Evolutionary conservation across 35 echinoderm and acorn worm genomes (phyloP).

Genomic region (Nesometra sesokonis): DNA sequence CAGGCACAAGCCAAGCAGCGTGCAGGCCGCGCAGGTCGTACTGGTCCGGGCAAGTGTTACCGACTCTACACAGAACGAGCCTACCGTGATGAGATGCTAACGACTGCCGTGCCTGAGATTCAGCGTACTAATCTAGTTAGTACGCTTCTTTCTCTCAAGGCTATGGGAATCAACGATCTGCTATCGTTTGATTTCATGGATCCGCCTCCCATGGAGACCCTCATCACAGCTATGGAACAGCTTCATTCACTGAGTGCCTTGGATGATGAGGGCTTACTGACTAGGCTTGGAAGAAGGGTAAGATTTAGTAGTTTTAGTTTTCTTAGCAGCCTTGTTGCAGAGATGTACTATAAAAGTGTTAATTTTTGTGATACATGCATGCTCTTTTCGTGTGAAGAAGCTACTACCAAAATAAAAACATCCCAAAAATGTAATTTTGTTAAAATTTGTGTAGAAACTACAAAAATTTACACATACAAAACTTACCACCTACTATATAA

Average conservation of each 20-base stretch:
- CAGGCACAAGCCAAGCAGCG: conserved; percentile 96
- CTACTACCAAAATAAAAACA: no score
- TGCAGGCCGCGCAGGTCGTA: conserved; percentile 69
- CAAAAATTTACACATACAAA: no score
- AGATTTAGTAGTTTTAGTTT: background rate
- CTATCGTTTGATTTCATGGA: conserved; percentile 99
- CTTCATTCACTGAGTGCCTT: conserved; percentile 90
- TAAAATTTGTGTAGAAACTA: no score
- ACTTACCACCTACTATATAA: no score
- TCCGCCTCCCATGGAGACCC: conserved; percentile 87
- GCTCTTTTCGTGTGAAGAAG: no score
- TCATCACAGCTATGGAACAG: conserved; percentile 99
- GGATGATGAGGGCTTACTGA: conserved; percentile 93
- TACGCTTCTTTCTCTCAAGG: conserved; percentile 74
- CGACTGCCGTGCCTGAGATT: conserved; percentile 94
- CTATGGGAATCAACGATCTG: conserved; percentile 98
- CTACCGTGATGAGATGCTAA: conserved; percentile 97
- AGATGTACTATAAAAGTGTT: no score
- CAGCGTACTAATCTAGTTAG: conserved; percentile 93
- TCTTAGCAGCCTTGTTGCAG: no score
- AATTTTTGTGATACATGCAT: no score
- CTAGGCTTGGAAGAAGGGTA: conserved; percentile 91
- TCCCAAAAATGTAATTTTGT: no score
- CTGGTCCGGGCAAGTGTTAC: conserved; percentile 89
- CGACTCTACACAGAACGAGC: conserved; percentile 91